Evolutionary conservation across 2,113 vertebrate species (phyloP), one percentile per base, ranked within the genome.

Genomic region (Paramisgurnus dabryanus): DNA sequence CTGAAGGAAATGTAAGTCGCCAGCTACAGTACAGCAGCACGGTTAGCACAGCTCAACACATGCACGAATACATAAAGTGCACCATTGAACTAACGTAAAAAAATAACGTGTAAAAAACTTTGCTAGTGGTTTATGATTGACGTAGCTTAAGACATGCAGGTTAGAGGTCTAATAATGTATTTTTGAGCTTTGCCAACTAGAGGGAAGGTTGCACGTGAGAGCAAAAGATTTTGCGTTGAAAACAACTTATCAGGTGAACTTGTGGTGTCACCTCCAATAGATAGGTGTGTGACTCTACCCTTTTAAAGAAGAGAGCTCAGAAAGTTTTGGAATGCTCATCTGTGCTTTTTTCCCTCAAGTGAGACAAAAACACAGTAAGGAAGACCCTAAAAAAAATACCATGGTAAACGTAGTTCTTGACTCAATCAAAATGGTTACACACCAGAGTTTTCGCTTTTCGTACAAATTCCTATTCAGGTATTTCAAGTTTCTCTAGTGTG

Each of bases 31-130:
- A 53, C 40, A 64, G 68, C 53, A 77, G 73, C 67, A 39, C 60
- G 8, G 11, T 49, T 72, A 9, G 66, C 22, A 8, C 67, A 64
- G 70, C 40, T 22, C 27, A 50, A 67, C 68, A 74, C 79, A 73
- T 79, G 73, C 77, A 85, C 67, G 80, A 34, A 74, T 80, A 86
- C 83, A 79, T 39, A 78, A 39, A 78, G 64, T 77, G 82, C 73
- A 81, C 72, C 61, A 73, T 53, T 74, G 73, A 64, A 68, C 68
- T 45, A 64, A 45, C n/a, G 18, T 47, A 13, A 63, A 45, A 61
- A 68, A 7, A 13, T 27, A 5, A 18, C 12, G 4, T 9, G 39
- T 34, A 34, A 34, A 45, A 5, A 15, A 66, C 27, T 50, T 8
- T 77, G 7, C 82, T 60, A 64, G 69, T 70, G 76, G 76, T 58